Base-by-base conservation (phyloP, 2,888 invertebrate genomes). In the Callyntrura guangdongensis region DNA sequence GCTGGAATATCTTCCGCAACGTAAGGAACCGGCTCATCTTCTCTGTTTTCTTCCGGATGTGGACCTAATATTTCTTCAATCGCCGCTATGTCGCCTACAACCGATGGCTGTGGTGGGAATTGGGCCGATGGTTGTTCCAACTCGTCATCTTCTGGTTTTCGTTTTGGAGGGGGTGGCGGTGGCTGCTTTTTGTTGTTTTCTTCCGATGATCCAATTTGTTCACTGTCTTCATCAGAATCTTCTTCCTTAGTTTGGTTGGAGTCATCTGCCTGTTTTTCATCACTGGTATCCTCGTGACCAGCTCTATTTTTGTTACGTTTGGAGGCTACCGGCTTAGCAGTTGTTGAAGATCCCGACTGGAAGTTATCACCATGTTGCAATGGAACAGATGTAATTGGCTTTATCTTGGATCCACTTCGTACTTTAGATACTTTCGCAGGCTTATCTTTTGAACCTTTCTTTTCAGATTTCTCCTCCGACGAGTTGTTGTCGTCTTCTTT, bases 71-170 rank as follows among this genome's bases (percentile, higher is more conserved):
- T 82, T 22, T 82, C 82, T 17, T 20, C 82, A 2, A 88, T 59
- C 1, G 56, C 82, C 1, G 53, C 82, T 17, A 88, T 72, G 20
- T 88, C 88, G 14, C 88, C 88, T 9, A 22, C 82, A 36, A 88
- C 69, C 0, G 82, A 36, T 14, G 53, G 67, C n/a, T 49, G 59
- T n/a, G 74, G 83, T 20, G 89, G 89, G 17, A 64, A 61, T 49
- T 81, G 79, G 14, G 74, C 36, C 27, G 77, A 14, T 17, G 47
- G 74, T 20, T 87, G 5, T 0, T 91, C 91, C 14, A 83, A 47
- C 49, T 89, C 89, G 25, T 92, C 91, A 86, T 92, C 91, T 56
- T 92, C 92, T 1, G 87, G 82, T 14, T 69, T 82, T 20, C 83
- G 82, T n/a, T 72, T 85, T n/a, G 79, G 79, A 0, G 45, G 83